Evolutionary conservation across 2,113 vertebrate genomes (phyloP).

Genomic region (Alligator mississippiensis): DNA sequence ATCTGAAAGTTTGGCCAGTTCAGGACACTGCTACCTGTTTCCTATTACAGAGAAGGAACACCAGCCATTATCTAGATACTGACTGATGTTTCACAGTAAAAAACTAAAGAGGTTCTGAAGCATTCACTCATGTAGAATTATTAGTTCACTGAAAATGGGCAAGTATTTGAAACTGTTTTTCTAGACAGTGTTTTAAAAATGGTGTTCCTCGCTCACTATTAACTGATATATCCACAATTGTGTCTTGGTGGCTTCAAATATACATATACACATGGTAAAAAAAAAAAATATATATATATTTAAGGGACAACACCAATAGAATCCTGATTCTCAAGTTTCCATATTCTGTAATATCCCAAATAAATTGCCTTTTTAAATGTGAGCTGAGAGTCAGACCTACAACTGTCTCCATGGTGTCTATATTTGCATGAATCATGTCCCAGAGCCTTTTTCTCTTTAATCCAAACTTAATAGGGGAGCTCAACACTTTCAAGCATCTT

Average conservation of each 20-base stretch:
- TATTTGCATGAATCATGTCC: background rate
- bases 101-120: background rate
- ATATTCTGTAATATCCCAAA: background rate
- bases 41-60: constrained; percentile 33
- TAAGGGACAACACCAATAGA: background rate
- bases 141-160: background rate
- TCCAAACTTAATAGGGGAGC: background rate
- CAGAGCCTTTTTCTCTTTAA: background rate
- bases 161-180: constrained; percentile 1
- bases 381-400: background rate
- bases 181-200: constrained; percentile 16
- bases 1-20: constrained; percentile 57
- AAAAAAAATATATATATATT: background rate
- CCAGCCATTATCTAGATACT: background rate
- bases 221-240: constrained; percentile 12
- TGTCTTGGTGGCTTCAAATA: background rate
- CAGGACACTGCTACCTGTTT: background rate
- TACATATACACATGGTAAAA: background rate
- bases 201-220: background rate
- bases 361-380: background rate
- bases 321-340: background rate
- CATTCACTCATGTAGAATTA: background rate
- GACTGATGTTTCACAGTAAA: constrained; percentile 23
- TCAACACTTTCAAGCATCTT: background rate
- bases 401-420: background rate